Conservation (phyloP, 2,888 invertebrate genomes). For the Erynnis tages region DNA sequence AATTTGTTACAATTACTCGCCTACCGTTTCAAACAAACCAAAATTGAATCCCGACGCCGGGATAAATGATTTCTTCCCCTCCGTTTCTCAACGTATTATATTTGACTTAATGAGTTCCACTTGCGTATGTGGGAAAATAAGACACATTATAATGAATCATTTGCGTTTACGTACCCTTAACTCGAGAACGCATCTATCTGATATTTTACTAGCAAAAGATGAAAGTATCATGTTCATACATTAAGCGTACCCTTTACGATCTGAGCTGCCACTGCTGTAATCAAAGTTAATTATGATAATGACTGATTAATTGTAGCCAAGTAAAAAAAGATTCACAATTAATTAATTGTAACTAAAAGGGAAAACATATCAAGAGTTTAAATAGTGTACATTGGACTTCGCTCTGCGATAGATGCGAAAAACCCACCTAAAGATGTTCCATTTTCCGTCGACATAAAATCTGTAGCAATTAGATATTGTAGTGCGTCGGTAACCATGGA, state of each 20-base stretch:
- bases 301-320: too few species aligned
- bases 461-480: neutral
- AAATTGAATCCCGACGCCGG: slow-evolving; percentile 28
- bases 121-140: slow-evolving; percentile 28
- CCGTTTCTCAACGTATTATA: slow-evolving; percentile 17
- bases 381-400: too few species aligned
- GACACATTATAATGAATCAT: slow-evolving; percentile 25
- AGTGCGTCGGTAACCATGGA: slow-evolving; percentile 14
- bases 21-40: slow-evolving; percentile 43
- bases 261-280: neutral
- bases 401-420: too few species aligned
- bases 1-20: slow-evolving; percentile 70
- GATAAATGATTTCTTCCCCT: slow-evolving; percentile 26
- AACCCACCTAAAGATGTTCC: too few species aligned
- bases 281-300: neutral
- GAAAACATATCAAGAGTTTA: too few species aligned
- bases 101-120: slow-evolving; percentile 26
- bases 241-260: slow-evolving; percentile 6
- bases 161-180: slow-evolving; percentile 19
- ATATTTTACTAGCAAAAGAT: slow-evolving; percentile 22
- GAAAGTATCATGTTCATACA: slow-evolving; percentile 23
- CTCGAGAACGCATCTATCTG: slow-evolving; percentile 16
- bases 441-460: too few species aligned
- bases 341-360: too few species aligned
- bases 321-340: too few species aligned